Conservation (phyloP, 2,888 invertebrate species). For the Amiota mariae region DNA sequence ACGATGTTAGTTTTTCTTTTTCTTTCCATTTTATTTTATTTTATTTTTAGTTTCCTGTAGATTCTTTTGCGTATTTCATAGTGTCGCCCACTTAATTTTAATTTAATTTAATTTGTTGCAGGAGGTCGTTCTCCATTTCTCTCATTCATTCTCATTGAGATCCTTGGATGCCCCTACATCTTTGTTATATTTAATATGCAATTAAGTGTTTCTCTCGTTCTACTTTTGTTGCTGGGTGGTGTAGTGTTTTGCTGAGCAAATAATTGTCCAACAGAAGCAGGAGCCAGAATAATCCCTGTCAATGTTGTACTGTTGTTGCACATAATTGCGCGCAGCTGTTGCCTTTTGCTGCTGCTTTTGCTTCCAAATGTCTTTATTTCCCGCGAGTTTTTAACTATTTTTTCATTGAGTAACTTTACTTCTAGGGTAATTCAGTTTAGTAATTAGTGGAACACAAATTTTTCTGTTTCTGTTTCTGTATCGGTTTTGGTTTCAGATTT, state of each 20-base stretch:
- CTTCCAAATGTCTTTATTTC: too few species aligned
- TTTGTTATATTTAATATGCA: constrained; percentile 56
- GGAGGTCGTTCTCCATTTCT: constrained; percentile 26
- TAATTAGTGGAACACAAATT: too few species aligned
- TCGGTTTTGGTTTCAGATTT: too few species aligned
- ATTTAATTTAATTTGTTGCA: constrained; percentile 46
- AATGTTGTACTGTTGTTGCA: background rate
- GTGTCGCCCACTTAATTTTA: constrained; percentile 2
- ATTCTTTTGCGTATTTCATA: constrained; percentile 32
- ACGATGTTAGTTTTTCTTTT: background rate
- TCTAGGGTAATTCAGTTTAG: too few species aligned
- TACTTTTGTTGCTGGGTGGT: constrained; percentile 31
- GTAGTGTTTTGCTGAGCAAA: constrained; percentile 43
- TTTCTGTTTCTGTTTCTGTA: too few species aligned
- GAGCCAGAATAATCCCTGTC: background rate
- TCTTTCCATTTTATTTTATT: background rate
- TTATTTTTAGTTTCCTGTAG: constrained; percentile 45
- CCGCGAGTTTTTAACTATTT: too few species aligned
- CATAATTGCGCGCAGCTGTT: background rate
- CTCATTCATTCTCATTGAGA: background rate
- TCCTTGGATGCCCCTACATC: constrained; percentile 37
- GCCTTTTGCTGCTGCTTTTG: too few species aligned
- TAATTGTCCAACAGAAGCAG: constrained; percentile 51
- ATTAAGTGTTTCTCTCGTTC: constrained; percentile 51
- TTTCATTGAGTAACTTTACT: too few species aligned